A percentile compares a stretch with the other conserved stretches of the same genome.
These are phyloP conservation scores for Podarcis raffonei DNA, from an alignment of 2,113 vertebrate species.

Conservation along the genomic window DNA sequence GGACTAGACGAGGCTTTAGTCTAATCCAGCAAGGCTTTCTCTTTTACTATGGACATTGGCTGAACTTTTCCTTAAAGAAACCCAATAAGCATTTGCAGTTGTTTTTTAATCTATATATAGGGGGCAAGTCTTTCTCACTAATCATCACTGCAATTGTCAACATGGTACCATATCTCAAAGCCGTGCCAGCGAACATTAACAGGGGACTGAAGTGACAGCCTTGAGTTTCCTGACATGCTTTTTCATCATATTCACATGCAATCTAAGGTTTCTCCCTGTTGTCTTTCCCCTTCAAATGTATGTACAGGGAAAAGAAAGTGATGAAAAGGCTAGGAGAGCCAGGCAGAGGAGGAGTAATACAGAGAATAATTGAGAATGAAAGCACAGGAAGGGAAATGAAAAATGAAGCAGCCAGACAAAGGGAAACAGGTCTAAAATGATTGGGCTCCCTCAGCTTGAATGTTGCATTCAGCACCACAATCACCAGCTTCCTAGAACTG, in stretches of 20 bases:
- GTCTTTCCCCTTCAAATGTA: conserved; percentile 51
- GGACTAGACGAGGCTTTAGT: not conserved
- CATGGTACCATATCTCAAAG: conserved; percentile 65
- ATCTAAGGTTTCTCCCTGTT: conserved; percentile 71
- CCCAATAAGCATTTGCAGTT: conserved; percentile 66
- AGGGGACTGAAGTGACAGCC: conserved; percentile 67
- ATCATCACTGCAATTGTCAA: conserved; percentile 70
- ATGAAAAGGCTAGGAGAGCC: conserved; percentile 54
- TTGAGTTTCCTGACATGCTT: conserved; percentile 69
- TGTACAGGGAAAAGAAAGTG: conserved; percentile 55
- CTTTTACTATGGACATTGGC: conserved; percentile 49
- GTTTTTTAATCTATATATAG: conserved; percentile 44
- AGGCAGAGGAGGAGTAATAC: conserved; percentile 39
- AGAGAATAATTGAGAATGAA: conserved; percentile 62
- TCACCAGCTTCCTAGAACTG: not conserved
- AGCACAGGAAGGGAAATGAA: conserved; percentile 39
- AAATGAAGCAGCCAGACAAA: conserved; percentile 49
- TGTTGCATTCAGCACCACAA: fast-evolving
- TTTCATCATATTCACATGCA: conserved; percentile 71
- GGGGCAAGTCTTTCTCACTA: conserved; percentile 67
- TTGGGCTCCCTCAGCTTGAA: conserved; percentile 9
- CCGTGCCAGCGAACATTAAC: conserved; percentile 67
- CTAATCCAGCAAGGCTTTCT: conserved; percentile 29
- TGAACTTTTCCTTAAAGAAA: conserved; percentile 72
- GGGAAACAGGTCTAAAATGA: conserved; percentile 43